These are phyloP conservation scores for Phoxinus dragarum DNA, from an alignment of 2,797 vertebrate genomes.

Conservation along the genomic window DNA sequence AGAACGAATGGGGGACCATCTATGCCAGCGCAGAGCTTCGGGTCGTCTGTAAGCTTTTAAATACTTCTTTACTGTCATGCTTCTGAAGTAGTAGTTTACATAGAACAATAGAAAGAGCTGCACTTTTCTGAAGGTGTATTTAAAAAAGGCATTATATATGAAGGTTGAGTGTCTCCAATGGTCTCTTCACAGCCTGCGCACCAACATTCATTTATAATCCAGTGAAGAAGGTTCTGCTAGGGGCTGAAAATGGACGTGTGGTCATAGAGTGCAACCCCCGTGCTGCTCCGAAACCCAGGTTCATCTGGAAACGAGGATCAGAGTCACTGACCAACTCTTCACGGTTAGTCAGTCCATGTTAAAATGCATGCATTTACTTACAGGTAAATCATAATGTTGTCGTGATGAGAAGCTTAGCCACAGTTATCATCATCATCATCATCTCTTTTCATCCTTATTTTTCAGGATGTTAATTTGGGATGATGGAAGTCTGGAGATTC, in stretches of 20 bases:
- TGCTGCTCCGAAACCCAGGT: constrained; percentile 91
- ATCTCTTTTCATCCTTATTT: constrained; percentile 13
- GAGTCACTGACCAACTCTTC: constrained; percentile 90
- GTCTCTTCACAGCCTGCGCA: constrained; percentile 82
- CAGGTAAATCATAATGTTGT: neutral
- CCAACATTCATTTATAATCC: constrained; percentile 95
- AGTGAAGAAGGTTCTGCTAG: constrained; percentile 91
- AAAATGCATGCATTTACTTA: neutral
- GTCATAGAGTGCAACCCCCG: constrained; percentile 95
- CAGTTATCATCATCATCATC: neutral
- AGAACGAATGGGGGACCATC: constrained; percentile 90
- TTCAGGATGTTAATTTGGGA: constrained; percentile 88
- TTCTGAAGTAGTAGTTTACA: neutral
- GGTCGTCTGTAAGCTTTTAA: constrained; percentile 85
- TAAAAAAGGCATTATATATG: neutral
- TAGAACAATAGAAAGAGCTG: neutral
- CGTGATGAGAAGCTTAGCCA: neutral
- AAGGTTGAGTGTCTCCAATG: neutral
- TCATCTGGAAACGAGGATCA: constrained; percentile 93
- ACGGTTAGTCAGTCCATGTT: constrained; percentile 74
- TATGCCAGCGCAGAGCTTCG: constrained; percentile 96
- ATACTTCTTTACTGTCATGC: neutral
- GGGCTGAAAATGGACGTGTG: constrained; percentile 89
- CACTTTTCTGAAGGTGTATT: neutral
- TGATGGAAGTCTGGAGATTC: constrained; percentile 94